Evolutionary conservation across 2,113 vertebrate species (phyloP), one percentile per base, ranked within the genome.

Genomic region (Sander vitreus): DNA sequence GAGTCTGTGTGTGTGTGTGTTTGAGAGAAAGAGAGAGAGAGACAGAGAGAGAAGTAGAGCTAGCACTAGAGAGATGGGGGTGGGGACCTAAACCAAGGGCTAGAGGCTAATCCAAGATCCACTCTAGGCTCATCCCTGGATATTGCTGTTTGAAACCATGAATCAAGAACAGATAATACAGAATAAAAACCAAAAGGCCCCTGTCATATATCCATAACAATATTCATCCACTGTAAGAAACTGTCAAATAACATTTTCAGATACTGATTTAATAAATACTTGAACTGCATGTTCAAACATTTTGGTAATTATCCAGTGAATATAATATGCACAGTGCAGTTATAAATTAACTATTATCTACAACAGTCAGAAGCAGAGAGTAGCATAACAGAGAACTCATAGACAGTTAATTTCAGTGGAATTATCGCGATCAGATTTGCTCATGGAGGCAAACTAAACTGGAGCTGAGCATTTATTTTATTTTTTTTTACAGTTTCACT

Each of bases 71-170:
- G 84, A 75, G 86, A 90, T 92, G 93, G 91, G 92, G 92, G 92
- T 85, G 81, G 91, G 90, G 92, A 91, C 88, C 89, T 92, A 91
- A 91, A 90, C 91, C 83, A 89, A 91, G 83, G 88, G 91, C 89
- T 85, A 81, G 78, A 87, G 84, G 91, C 90, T 93, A 92, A 93
- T 93, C 91, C 91, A 85, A 90, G 91, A 91, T 91, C 89, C 87
- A 89, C 87, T 91, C 83, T 54, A 81, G 92, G 86, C 90, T 94
- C 90, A 93, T 93, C 91, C 91, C 77, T 90, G 89, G 92, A 91
- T 93, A 94, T 93, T 93, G 85, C 90, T 86, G 83, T 89, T 92
- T 92, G 87, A 92, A 92, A 86, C 89, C 90, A 76, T 78, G 82
- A 92, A 89, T 90, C 84, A 83, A 86, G 83, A 90, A 64, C 78